Base-by-base conservation (phyloP, 1,140 invertebrate genomes). In the Kradibia gibbosae region DNA sequence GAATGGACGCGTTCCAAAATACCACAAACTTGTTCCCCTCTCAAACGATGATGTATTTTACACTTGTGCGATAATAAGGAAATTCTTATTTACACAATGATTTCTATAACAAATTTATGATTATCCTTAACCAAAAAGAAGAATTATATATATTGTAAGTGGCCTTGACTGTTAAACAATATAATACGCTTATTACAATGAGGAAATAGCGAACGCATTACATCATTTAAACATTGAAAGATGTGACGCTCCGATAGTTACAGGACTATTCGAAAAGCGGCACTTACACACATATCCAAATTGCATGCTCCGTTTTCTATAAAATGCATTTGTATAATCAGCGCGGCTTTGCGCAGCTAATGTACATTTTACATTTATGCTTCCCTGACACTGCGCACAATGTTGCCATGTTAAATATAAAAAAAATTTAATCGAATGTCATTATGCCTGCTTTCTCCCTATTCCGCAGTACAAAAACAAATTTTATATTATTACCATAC, bases 321-420 rank as follows among this genome's bases (percentile, higher is more conserved):
- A 39, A 42, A 8, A 45, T 78, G 53, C 70, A 45, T 45, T 53
- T 50, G 28, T 45, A 53, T 34, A 34, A 48, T 48, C 55, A 72
- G 78, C 67, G 65, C 72, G 67, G 78, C 67, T 79, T 72, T 79
- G 67, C 78, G 78, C 67, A 79, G 67, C 50, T 79, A 60, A 67
- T n/a, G 17, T 39, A n/a, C 62, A n/a, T n/a, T 67, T 39, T 67
- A 67, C 62, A 65, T 62, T 22, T 11, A 50, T 74, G 42, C 55
- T 60, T 39, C 62, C 10, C 25, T 0, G 3, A 45, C n/a, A 36
- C 55, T 57, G 78, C 78, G 78, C 78, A 80, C 78, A 80, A 3
- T 25, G 78, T 80, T 80, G 78, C 78, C 78, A 80, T 7, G 25
- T 79, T 48, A 15, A 31, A 57, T 57, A 57, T 39, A 28, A 78